phyloP scores from a whole-genome alignment of 2,797 vertebrate genomes.

The Ispidina picta region DNA sequence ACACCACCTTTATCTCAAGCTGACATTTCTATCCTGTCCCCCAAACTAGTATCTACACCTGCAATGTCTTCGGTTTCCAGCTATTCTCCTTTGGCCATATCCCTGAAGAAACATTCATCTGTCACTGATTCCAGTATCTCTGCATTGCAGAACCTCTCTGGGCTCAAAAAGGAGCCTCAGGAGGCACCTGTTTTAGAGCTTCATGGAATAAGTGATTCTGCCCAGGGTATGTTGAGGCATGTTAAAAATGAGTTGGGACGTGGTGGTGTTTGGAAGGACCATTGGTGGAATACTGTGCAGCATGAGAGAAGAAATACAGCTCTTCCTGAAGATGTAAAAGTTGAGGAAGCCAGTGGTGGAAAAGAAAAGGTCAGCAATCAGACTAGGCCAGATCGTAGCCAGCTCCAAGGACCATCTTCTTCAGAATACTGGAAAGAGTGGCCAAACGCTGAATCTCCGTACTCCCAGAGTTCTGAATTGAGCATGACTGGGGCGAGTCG shows the following conservation, averaged over 20 bases:
- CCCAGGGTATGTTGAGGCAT: conserved; percentile 82
- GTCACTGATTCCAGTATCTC: conserved; percentile 82
- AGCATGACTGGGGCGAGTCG: conserved; percentile 85
- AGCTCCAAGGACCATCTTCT: conserved; percentile 82
- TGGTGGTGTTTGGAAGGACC: conserved; percentile 90
- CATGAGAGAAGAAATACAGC: conserved; percentile 82
- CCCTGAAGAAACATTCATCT: conserved; percentile 90
- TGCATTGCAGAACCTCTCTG: conserved; percentile 78
- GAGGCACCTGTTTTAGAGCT: conserved; percentile 80
- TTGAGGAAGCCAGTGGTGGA: conserved; percentile 79
- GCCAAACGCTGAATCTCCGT: conserved; percentile 88
- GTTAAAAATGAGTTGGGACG: conserved; percentile 83
- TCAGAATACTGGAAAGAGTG: conserved; percentile 91
- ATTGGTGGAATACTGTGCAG: conserved; percentile 91
- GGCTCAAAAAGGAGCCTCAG: conserved; percentile 87
- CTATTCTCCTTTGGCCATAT: conserved; percentile 89
- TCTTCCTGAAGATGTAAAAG: conserved; percentile 77
- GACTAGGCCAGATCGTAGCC: conserved; percentile 78
- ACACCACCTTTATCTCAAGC: conserved; percentile 84
- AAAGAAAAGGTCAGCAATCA: conserved; percentile 80
- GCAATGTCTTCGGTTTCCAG: conserved; percentile 83
- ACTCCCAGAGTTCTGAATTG: conserved; percentile 87
- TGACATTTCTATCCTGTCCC: conserved; percentile 83
- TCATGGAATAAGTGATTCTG: conserved; percentile 76
- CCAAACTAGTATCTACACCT: conserved; percentile 81